Evolutionary conservation across 2,888 invertebrate species (phyloP), one percentile per base, ranked within the genome.

Genomic region (Hydroisotoma schaefferi): DNA sequence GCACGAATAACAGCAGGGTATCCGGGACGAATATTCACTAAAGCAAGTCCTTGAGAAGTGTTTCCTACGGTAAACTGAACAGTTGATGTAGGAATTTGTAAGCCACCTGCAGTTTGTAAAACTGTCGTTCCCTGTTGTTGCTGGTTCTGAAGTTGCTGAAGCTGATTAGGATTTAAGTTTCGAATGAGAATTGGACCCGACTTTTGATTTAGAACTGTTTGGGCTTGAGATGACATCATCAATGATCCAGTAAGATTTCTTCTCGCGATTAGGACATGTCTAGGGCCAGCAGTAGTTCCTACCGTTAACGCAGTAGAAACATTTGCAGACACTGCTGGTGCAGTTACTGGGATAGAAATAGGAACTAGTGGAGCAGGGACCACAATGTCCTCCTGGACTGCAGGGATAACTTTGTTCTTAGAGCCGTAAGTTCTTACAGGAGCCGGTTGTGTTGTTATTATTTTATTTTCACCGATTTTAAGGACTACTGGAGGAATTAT

Each of bases 161-260:
- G 20, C 48, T 67, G 67, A 18, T 46, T 54, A 23, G 69, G 65
- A 46, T 61, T 55, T 10, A 65, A 55, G 40, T 64, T 61, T 20
- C 70, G 40, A 27, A 72, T 70, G 2, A 72, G 65, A 44, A 72
- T 70, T 5, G 71, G 68, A 18, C 57, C 57, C 12, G 61, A 59
- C 55, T 67, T 66, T 46, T 68, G 68, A 15, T 55, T 49, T 28
- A 69, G 56, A 3, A 65, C 57, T 3, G 55, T 49, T 49, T 61
- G 63, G 1, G 54, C 59, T 2, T 61, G 49, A 15, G 60, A 49
- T 2, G 53, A 46, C 3, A 57, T 52, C 20, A 59, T 43, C 0
- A 66, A 47, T 6, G 59, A 53, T 33, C 59, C 58, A 15, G 69
- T 47, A 5, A 63, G 47, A 55, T 65, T 68, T 29, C 71, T 48